Evolutionary conservation across 2,888 invertebrate genomes (phyloP).

Genomic region (Phyto melanocephala): DNA sequence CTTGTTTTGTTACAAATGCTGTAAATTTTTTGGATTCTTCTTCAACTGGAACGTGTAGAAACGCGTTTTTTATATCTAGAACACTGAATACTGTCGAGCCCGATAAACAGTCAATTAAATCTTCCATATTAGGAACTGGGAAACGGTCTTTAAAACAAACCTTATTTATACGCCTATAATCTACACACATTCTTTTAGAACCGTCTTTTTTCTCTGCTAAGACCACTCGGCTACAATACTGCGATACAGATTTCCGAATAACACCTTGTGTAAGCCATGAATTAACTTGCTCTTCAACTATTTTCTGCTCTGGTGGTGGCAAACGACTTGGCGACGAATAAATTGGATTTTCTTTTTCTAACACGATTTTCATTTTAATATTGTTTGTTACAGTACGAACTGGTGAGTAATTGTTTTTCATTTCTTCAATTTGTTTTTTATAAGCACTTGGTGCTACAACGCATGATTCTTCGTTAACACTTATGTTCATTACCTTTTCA

Average conservation of each 20-base stretch:
- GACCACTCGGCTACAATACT: conserved; percentile 50
- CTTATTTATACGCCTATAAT: conserved; percentile 44
- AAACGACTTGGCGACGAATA: conserved; percentile 41
- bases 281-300: conserved; percentile 51
- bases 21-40: conserved; percentile 37
- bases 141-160: conserved; percentile 35
- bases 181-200: conserved; percentile 15
- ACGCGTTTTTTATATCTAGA: conserved; percentile 54
- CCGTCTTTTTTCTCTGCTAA: conserved; percentile 49
- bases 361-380: conserved; percentile 56
- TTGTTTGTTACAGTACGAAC: neutral
- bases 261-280: conserved; percentile 39
- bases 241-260: conserved; percentile 51
- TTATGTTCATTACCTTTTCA: conserved; percentile 35
- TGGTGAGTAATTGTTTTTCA: conserved; percentile 36
- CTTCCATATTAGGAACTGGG: conserved; percentile 50
- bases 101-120: conserved; percentile 25
- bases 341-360: conserved; percentile 39
- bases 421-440: conserved; percentile 24
- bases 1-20: conserved; percentile 38
- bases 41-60: conserved; percentile 55
- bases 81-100: conserved; percentile 28
- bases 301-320: conserved; percentile 40
- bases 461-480: neutral
- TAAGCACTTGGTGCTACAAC: conserved; percentile 26